These are phyloP conservation scores for Drosophila paranaensis DNA, from an alignment of 2,888 invertebrate genomes.

Conservation along the genomic window DNA sequence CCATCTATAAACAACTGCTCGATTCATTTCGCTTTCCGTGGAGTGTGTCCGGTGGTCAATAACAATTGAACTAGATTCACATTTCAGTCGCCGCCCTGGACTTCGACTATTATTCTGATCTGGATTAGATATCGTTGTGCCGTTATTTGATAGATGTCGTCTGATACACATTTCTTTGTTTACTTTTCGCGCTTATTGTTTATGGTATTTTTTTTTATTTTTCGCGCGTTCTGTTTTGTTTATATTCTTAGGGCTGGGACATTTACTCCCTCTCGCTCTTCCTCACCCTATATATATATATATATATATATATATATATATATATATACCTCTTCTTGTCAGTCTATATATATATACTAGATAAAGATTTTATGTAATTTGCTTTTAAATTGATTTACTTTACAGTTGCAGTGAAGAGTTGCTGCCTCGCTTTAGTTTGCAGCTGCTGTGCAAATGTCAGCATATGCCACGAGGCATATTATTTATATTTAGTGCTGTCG, in stretches of 20 bases:
- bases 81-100: not conserved
- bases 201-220: not conserved
- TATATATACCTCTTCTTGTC: not conserved
- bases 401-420: conserved; percentile 25
- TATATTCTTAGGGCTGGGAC: conserved; percentile 27
- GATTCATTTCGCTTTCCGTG: not conserved
- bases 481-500: not conserved
- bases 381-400: conserved; percentile 35
- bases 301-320: not conserved
- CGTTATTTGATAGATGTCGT: conserved; percentile 2
- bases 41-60: not conserved
- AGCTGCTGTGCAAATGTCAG: conserved; percentile 52
- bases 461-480: conserved; percentile 32
- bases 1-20: not conserved
- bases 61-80: conserved; percentile 1
- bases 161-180: conserved; percentile 6
- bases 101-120: not conserved
- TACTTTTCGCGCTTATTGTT: conserved; percentile 10
- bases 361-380: not conserved
- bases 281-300: not conserved
- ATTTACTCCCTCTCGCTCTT: not conserved
- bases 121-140: not conserved
- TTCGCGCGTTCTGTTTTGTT: conserved; percentile 20
- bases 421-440: not conserved
- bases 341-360: not conserved